Percentiles rank a stretch among this genome's conserved stretches.
Evolutionary conservation across 2,113 vertebrate genomes (phyloP).

Genomic region (Sisor rabdophorus): DNA sequence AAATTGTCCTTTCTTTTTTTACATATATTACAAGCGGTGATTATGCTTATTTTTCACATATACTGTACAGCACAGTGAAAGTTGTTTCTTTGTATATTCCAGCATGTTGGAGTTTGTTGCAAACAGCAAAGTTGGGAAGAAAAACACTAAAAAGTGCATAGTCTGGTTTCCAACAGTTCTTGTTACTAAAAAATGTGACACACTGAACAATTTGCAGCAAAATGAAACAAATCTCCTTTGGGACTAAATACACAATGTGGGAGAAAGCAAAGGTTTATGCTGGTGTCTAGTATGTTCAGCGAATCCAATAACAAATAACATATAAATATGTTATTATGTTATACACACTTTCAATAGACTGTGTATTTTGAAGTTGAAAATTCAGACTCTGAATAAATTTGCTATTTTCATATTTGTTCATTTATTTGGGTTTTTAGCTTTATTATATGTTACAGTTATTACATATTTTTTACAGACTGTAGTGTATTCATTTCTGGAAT

Average conservation of each 20-base stretch:
- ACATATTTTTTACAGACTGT: constrained; percentile 1
- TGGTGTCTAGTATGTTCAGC: not conserved
- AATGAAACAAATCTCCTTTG: constrained; percentile 14
- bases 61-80: too few species aligned
- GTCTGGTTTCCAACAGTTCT: constrained; percentile 26
- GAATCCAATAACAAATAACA: too few species aligned
- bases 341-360: not conserved
- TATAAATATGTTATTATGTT: too few species aligned
- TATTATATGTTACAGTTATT: constrained; percentile 14
- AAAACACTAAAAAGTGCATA: constrained; percentile 7
- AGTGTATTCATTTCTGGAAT: constrained; percentile 5
- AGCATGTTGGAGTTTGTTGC: not conserved
- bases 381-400: too few species aligned
- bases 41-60: too few species aligned
- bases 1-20: constrained; percentile 24
- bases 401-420: too few species aligned
- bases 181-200: constrained; percentile 3
- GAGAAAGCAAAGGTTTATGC: constrained; percentile 8
- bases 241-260: not conserved
- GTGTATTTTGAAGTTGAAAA: not conserved
- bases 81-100: too few species aligned
- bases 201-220: constrained; percentile 5
- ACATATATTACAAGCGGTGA: not conserved
- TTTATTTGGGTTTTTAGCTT: too few species aligned
- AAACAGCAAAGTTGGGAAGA: constrained; percentile 8